Conservation (phyloP, 2,888 invertebrate genomes). For the Gandaritis pyraliata region DNA sequence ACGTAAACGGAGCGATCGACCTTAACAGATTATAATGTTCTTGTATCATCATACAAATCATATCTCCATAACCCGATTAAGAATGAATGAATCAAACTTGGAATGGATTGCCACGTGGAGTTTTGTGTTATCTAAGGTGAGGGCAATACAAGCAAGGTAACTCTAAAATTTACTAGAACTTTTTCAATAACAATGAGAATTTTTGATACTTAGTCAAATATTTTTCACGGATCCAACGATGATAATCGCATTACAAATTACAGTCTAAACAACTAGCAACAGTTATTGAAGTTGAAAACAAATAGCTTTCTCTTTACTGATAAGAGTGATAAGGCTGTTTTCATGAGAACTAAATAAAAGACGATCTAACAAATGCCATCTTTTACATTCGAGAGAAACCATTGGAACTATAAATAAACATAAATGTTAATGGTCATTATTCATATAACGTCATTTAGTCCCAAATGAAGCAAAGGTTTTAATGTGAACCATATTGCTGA, state of each 20-base stretch:
- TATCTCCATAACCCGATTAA: conserved; percentile 9
- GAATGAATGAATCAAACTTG: neutral
- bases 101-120: neutral
- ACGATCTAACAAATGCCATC: no score
- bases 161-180: conserved; percentile 4
- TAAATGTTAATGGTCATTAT: no score
- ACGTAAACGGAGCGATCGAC: no score
- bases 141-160: conserved; percentile 15
- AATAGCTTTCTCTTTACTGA: conserved; percentile 2
- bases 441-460: no score
- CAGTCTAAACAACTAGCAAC: neutral
- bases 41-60: neutral
- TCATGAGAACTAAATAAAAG: conserved; percentile 6
- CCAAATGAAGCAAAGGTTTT: no score
- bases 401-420: neutral
- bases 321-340: conserved; percentile 12
- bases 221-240: no score
- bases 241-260: conserved; percentile 6
- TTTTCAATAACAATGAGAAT: no score
- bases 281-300: neutral
- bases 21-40: no score
- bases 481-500: no score
- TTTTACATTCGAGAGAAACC: no score
- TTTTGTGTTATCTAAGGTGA: conserved; percentile 18
- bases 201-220: no score